phyloP scores from a whole-genome alignment of 1,140 invertebrate species.

The Protaetia brevitarsis region DNA sequence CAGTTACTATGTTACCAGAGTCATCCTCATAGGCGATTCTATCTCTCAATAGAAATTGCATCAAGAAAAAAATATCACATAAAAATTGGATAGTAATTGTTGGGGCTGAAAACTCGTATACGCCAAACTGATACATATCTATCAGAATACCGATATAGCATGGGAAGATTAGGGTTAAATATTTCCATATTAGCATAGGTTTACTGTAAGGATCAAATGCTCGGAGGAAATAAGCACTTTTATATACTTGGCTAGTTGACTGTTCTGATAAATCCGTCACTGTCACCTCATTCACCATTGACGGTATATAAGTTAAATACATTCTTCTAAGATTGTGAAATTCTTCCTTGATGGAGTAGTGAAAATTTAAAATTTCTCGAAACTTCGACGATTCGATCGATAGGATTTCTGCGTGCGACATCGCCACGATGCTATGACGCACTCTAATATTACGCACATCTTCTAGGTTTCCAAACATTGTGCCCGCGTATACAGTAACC shows the following conservation, averaged over 20 bases:
- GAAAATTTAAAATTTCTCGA: neutral
- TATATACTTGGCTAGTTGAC: neutral
- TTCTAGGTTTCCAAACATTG: constrained; percentile 18
- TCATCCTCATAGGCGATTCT: constrained; percentile 18
- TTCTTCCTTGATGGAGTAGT: neutral
- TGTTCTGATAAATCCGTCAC: neutral
- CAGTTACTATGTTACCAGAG: constrained; percentile 5
- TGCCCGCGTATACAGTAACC: neutral
- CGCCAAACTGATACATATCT: constrained; percentile 5
- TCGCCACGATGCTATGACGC: neutral
- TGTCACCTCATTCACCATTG: neutral
- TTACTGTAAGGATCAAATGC: neutral
- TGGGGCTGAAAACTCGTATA: neutral
- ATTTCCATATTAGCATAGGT: neutral
- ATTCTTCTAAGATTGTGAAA: neutral
- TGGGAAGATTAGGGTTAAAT: neutral
- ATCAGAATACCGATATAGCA: constrained; percentile 3
- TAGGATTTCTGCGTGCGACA: neutral
- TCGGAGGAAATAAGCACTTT: neutral
- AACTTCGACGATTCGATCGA: neutral
- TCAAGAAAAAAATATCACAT: neutral
- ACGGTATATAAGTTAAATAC: neutral
- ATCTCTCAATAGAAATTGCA: neutral
- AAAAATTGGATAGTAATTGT: neutral
- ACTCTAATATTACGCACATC: neutral